Conservation (phyloP, 2,797 vertebrate species). For the Aldrovandia affinis region DNA sequence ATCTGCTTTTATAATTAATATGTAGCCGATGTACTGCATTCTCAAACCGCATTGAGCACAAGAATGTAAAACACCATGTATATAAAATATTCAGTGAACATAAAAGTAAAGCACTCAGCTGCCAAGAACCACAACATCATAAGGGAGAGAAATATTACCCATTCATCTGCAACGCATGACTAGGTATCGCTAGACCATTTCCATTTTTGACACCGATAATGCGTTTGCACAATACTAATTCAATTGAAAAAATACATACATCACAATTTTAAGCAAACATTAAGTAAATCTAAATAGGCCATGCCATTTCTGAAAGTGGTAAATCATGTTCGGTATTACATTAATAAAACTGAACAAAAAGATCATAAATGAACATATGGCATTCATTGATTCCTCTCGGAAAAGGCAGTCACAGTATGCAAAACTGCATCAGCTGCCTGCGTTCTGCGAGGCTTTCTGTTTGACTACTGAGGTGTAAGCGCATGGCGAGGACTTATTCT, state of each 20-base stretch:
- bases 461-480: not conserved
- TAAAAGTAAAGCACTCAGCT: not conserved
- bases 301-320: not conserved
- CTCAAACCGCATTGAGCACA: not conserved
- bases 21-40: not conserved
- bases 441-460: not conserved
- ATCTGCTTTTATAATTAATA: not conserved
- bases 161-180: not conserved
- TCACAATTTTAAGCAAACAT: not conserved
- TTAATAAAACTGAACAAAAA: not conserved
- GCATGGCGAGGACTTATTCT: not conserved
- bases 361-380: not conserved
- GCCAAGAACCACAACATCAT: not conserved
- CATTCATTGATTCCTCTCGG: not conserved
- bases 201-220: not conserved
- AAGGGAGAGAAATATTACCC: not conserved
- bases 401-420: not conserved
- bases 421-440: not conserved
- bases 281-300: not conserved
- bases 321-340: not conserved
- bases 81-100: conserved; percentile 9
- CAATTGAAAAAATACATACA: not conserved
- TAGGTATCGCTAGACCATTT: not conserved
- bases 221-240: not conserved
- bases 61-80: not conserved